Conservation (phyloP, 2,797 vertebrate species). For the Epinephelus malabaricus region DNA sequence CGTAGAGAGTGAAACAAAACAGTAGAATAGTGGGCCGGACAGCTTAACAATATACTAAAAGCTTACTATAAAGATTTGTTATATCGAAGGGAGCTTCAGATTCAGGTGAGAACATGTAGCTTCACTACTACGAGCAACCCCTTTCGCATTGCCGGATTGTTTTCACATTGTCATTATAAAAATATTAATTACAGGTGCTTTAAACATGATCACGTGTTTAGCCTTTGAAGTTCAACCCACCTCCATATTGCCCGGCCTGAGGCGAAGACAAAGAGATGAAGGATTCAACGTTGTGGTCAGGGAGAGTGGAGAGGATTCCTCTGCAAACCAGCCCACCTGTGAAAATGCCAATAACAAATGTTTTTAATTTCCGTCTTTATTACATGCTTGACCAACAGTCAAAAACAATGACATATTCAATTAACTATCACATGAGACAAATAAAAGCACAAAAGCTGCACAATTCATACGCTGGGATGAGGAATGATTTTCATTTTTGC, state of each 20-base stretch:
- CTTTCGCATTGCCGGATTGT: too few species aligned
- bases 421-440: too few species aligned
- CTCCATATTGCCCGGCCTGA: conserved; percentile 94
- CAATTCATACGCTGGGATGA: too few species aligned
- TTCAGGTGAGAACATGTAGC: too few species aligned
- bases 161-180: background rate
- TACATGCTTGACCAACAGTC: too few species aligned
- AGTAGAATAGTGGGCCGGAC: background rate
- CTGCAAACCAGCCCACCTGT: conserved; percentile 93
- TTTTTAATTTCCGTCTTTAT: background rate
- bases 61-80: background rate
- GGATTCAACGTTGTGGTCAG: conserved; percentile 92
- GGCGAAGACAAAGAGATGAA: conserved; percentile 95
- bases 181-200: background rate
- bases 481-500: too few species aligned
- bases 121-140: too few species aligned
- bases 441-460: too few species aligned
- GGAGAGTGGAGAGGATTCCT: conserved; percentile 90
- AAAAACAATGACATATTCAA: too few species aligned
- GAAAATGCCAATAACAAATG: conserved; percentile 13
- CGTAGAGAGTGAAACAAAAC: background rate
- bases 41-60: background rate
- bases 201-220: background rate
- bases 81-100: too few species aligned
- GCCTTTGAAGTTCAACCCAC: conserved; percentile 74